A percentile compares a stretch with the other conserved stretches of the same genome.
phyloP scores from a whole-genome alignment of 2,888 invertebrate species.

The Leptopilina drosophilae region DNA sequence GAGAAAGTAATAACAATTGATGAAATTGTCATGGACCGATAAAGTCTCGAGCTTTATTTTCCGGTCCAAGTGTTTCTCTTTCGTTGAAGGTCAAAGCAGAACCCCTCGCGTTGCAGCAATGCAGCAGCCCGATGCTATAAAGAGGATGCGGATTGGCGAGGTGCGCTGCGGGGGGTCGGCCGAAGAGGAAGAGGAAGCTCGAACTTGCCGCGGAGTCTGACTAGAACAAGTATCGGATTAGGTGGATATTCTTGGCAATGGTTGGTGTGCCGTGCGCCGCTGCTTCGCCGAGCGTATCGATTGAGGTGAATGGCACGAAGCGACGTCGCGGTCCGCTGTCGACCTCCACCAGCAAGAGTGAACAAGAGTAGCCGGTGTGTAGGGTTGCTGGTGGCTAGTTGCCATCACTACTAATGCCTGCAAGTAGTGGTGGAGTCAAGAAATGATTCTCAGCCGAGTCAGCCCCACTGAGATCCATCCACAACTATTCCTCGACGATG shows the following conservation, averaged over 20 bases:
- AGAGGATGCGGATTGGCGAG: conserved; percentile 9
- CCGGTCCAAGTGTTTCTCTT: conserved; percentile 9
- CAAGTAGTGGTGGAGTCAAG: no score
- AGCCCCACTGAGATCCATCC: no score
- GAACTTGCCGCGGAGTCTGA: no score
- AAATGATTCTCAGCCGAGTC: no score
- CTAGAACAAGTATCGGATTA: conserved; percentile 32
- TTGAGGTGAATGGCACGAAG: conserved; percentile 48
- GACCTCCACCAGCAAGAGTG: conserved; percentile 25
- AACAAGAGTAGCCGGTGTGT: neutral
- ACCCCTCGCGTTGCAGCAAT: neutral
- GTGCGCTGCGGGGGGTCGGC: no score
- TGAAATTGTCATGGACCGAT: neutral
- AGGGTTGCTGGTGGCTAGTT: neutral
- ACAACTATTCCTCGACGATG: conserved; percentile 1
- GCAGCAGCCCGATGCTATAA: neutral
- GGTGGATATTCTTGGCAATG: conserved; percentile 48
- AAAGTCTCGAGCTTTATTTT: neutral
- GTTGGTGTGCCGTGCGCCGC: conserved; percentile 46
- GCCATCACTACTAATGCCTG: no score
- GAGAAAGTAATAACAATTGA: no score
- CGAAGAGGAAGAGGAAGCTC: no score
- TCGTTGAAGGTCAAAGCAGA: neutral
- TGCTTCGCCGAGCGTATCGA: conserved; percentile 49
- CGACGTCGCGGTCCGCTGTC: conserved; percentile 44